Percentiles rank a stretch among this genome's conserved stretches.
Evolutionary conservation across 2,888 invertebrate genomes (phyloP).

Genomic region (Acrobasis suavella): DNA sequence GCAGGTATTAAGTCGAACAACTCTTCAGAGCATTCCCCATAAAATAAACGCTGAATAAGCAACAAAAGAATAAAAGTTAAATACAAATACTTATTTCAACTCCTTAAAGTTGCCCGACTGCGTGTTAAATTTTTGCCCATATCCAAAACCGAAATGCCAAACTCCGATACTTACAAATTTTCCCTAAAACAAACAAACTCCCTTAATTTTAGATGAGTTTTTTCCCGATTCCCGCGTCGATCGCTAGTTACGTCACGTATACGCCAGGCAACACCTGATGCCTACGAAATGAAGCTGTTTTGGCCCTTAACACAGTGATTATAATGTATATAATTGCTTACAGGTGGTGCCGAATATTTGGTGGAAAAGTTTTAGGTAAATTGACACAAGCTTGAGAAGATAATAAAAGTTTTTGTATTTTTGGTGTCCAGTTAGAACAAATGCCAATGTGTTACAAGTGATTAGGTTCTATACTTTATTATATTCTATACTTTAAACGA

Average conservation of each 20-base stretch:
- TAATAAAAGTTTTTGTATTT: neutral
- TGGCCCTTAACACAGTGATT: neutral
- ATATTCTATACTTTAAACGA: no score
- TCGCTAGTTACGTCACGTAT: neutral
- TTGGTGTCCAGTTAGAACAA: no score
- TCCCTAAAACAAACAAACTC: neutral
- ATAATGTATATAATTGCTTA: conserved; percentile 2
- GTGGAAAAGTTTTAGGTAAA: neutral
- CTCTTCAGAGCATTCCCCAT: no score
- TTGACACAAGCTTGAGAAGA: neutral
- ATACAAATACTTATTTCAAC: no score
- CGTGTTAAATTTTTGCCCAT: neutral
- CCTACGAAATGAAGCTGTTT: neutral
- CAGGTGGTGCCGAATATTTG: neutral
- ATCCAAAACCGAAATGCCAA: neutral
- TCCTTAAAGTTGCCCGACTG: no score
- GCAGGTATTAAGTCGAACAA: no score
- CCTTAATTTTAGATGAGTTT: neutral
- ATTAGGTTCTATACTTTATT: no score
- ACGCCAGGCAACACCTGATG: neutral
- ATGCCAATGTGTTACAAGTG: no score
- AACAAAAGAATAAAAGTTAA: no score
- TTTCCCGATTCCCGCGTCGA: neutral
- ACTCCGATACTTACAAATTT: neutral
- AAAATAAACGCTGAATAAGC: no score